Percentiles rank a stretch among this genome's conserved stretches.
phyloP scores from a whole-genome alignment of 2,888 invertebrate species.

The Lasius platythorax region DNA sequence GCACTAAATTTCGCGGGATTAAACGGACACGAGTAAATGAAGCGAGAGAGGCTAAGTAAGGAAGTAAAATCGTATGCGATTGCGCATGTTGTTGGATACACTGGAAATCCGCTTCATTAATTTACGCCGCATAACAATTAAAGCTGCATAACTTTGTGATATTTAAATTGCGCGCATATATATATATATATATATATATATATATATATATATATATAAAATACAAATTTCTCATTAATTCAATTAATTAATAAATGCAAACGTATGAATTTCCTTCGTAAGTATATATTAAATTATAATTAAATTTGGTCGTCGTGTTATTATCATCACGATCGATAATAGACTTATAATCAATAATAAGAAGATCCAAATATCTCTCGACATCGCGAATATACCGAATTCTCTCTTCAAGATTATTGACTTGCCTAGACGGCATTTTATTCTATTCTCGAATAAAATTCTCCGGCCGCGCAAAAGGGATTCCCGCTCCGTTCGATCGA shows the following conservation, averaged over 20 bases:
- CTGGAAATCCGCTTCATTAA: slow-evolving; percentile 38
- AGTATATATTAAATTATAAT: neutral
- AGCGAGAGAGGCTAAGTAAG: slow-evolving; percentile 36
- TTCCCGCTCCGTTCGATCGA: slow-evolving; percentile 31
- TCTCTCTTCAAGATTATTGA: slow-evolving; percentile 12
- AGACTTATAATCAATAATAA: neutral
- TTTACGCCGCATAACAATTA: slow-evolving; percentile 38
- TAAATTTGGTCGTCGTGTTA: neutral
- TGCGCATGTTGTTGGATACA: slow-evolving; percentile 1
- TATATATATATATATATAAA: neutral
- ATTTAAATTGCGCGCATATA: slow-evolving; percentile 14
- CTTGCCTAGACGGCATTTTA: neutral
- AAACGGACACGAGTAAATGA: slow-evolving; percentile 46
- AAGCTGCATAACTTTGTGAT: slow-evolving; percentile 35
- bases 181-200: neutral
- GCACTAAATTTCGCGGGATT: slow-evolving; percentile 50
- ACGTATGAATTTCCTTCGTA: neutral
- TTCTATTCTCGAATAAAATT: slow-evolving; percentile 11
- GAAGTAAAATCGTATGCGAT: slow-evolving; percentile 9
- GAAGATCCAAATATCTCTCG: neutral
- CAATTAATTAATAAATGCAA: slow-evolving; percentile 16
- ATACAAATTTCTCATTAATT: slow-evolving; percentile 4
- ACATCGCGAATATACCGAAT: neutral
- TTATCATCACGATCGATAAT: neutral
- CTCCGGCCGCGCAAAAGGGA: neutral